Conservation (phyloP, 1,140 invertebrate genomes). For the Ladona fulva region DNA sequence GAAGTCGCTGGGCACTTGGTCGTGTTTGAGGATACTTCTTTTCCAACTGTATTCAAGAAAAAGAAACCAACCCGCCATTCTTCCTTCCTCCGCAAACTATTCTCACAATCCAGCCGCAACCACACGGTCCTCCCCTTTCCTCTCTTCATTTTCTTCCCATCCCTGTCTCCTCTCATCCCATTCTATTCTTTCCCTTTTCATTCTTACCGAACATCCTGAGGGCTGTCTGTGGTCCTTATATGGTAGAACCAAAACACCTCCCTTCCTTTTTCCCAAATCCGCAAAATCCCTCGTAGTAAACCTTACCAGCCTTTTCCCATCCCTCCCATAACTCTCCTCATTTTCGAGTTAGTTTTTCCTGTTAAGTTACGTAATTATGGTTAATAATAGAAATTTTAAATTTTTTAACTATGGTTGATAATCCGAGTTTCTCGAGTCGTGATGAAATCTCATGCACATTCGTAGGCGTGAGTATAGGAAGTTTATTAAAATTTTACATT, state of each 20-base stretch:
- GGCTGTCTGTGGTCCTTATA: not conserved
- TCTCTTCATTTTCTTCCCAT: not conserved
- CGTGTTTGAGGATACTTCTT: not conserved
- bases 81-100: not conserved
- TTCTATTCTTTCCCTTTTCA: too few relatives aligned
- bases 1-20: not conserved
- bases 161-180: too few relatives aligned
- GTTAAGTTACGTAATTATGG: too few relatives aligned
- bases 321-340: not conserved
- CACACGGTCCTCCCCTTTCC: not conserved
- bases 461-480: too few relatives aligned
- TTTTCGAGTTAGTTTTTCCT: too few relatives aligned
- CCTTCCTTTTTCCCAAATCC: not conserved
- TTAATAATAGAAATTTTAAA: too few relatives aligned
- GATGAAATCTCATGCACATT: too few relatives aligned
- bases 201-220: too few relatives aligned
- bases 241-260: not conserved
- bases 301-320: not conserved
- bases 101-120: not conserved
- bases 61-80: not conserved
- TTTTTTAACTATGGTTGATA: too few relatives aligned
- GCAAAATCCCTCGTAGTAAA: not conserved
- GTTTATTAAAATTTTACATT: too few relatives aligned
- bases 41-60: not conserved
- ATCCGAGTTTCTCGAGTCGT: too few relatives aligned